Percentiles rank a stretch among this genome's conserved stretches.
These are phyloP conservation scores for Daktulosphaira vitifoliae DNA, from an alignment of 1,140 invertebrate genomes.

Conservation along the genomic window DNA sequence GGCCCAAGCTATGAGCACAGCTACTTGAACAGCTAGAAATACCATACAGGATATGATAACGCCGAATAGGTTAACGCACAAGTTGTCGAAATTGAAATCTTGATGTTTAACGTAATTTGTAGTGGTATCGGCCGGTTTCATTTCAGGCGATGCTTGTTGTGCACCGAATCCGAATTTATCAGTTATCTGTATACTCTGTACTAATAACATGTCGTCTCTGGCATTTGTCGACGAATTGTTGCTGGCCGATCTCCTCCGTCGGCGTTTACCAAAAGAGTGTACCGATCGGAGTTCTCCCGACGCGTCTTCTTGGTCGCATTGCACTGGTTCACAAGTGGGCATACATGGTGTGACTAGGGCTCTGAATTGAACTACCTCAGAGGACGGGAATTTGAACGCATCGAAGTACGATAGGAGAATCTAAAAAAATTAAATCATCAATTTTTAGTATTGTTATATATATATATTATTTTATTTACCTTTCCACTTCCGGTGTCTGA, in stretches of 20 bases:
- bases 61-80: conserved; percentile 64
- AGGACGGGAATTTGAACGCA: conserved; percentile 92
- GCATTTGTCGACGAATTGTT: conserved; percentile 41
- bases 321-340: conserved; percentile 81
- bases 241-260: conserved; percentile 48
- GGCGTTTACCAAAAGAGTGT: conserved; percentile 68
- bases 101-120: conserved; percentile 48
- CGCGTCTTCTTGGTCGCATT: conserved; percentile 69
- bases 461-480: conserved; percentile 37
- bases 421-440: too few species aligned
- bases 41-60: conserved; percentile 70
- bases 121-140: conserved; percentile 40
- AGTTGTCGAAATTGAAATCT: conserved; percentile 48
- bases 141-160: conserved; percentile 42
- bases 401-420: conserved; percentile 85
- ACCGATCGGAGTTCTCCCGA: conserved; percentile 70
- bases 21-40: conserved; percentile 71
- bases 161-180: conserved; percentile 73
- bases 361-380: conserved; percentile 87
- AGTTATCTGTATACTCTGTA: conserved; percentile 83
- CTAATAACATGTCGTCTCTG: conserved; percentile 73
- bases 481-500: conserved; percentile 61
- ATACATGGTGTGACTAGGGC: conserved; percentile 88
- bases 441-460: too few species aligned
- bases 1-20: conserved; percentile 71